These are phyloP conservation scores for Anoura caudifer DNA, from an alignment of 2,113 vertebrate species.

Conservation along the genomic window DNA sequence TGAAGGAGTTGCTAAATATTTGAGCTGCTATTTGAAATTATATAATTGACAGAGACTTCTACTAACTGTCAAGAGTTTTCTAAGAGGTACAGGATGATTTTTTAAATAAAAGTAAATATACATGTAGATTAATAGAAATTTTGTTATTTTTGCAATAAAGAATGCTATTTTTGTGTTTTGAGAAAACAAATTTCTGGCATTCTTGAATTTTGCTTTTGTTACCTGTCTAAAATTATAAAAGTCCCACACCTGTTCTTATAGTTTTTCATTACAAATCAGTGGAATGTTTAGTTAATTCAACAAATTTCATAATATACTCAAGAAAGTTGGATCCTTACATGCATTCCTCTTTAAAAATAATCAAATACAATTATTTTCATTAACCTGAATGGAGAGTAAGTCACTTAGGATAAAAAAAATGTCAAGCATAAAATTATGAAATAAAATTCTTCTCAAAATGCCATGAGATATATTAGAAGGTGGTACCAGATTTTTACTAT, in stretches of 20 bases:
- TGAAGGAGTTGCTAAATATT: neutral
- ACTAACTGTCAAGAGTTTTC: slow-evolving; percentile 48
- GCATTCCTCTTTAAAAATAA: slow-evolving; percentile 4
- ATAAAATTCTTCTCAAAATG: neutral
- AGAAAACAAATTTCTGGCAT: slow-evolving; percentile 52
- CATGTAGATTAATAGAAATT: slow-evolving; percentile 70
- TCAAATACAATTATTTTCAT: neutral
- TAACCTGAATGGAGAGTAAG: neutral
- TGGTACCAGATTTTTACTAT: neutral
- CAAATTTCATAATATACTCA: slow-evolving; percentile 27
- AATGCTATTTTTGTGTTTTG: slow-evolving; percentile 53
- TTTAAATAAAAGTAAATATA: slow-evolving; percentile 62
- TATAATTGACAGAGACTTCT: slow-evolving; percentile 51
- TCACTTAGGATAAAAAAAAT: neutral
- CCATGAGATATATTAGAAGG: neutral
- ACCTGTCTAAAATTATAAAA: slow-evolving; percentile 65
- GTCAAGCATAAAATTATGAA: neutral
- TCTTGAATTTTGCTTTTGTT: slow-evolving; percentile 66
- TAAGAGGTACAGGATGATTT: slow-evolving; percentile 36
- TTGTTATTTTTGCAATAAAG: slow-evolving; percentile 58
- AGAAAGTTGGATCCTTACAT: neutral
- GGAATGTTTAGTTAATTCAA: slow-evolving; percentile 52
- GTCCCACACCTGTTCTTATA: slow-evolving; percentile 61
- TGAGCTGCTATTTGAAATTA: slow-evolving; percentile 47
- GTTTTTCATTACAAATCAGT: slow-evolving; percentile 64